Percentiles rank a stretch among this genome's conserved stretches.
These are phyloP conservation scores for Cephalotes varians DNA, from an alignment of 2,888 invertebrate species.

Conservation along the genomic window DNA sequence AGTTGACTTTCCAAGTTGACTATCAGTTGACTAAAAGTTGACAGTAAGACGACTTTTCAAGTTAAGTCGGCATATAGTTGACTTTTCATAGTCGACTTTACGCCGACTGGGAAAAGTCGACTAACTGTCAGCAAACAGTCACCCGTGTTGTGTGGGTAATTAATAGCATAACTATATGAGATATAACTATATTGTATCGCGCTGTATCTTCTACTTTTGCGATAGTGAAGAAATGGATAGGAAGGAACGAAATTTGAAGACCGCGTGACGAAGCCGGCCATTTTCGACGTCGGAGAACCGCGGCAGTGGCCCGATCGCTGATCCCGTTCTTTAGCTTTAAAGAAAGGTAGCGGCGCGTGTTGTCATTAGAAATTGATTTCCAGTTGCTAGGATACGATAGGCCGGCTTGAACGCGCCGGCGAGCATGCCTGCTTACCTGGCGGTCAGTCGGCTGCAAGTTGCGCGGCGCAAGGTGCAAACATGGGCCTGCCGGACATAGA, in stretches of 20 bases:
- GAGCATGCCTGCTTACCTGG: conserved; percentile 72
- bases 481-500: conserved; percentile 82
- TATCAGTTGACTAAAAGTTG: too few species aligned
- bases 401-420: conserved; percentile 71
- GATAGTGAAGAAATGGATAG: neutral
- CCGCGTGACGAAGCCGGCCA: neutral
- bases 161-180: neutral
- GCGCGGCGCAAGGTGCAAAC: conserved; percentile 78
- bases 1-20: too few species aligned
- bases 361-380: conserved; percentile 82
- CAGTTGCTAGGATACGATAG: conserved; percentile 81
- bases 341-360: conserved; percentile 60
- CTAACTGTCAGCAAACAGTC: too few species aligned
- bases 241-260: neutral
- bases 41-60: too few species aligned
- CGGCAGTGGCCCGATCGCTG: conserved; percentile 54
- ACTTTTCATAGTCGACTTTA: too few species aligned
- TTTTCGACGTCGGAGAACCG: conserved; percentile 13
- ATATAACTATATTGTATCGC: neutral
- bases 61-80: too few species aligned
- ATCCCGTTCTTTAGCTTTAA: conserved; percentile 61
- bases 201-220: neutral
- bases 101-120: too few species aligned
- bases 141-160: too few species aligned
- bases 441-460: conserved; percentile 80